Percentiles rank a stretch among this genome's conserved stretches.
These are phyloP conservation scores for Rhincodon typus DNA, from an alignment of 2,797 vertebrate species.

Conservation along the genomic window DNA sequence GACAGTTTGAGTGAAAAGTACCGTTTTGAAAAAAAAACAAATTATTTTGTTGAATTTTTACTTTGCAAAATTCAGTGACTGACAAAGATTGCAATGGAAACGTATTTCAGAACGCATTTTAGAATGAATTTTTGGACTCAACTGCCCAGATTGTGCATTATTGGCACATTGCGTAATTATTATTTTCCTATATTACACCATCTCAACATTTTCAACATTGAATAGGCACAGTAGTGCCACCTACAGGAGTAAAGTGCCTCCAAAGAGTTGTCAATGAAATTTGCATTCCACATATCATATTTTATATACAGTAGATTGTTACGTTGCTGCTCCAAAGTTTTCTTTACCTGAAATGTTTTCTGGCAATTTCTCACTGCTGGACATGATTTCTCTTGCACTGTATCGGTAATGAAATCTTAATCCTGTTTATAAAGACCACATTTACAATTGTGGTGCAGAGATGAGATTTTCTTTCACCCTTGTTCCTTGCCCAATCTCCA, in stretches of 20 bases:
- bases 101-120: not conserved
- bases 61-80: not conserved
- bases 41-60: not conserved
- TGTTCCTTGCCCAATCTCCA: not conserved
- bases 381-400: not conserved
- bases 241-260: not conserved
- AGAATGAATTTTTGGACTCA: not conserved
- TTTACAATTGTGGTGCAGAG: not conserved
- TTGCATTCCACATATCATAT: not conserved
- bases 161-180: not conserved
- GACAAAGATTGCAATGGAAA: not conserved
- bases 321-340: not conserved
- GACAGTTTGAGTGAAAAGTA: not conserved
- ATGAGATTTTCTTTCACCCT: not conserved
- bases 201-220: not conserved
- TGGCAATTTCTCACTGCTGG: not conserved
- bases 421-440: not conserved
- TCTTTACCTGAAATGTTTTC: not conserved
- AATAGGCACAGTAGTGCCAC: not conserved
- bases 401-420: slow-evolving; percentile 3
- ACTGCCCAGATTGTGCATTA: not conserved
- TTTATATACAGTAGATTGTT: not conserved
- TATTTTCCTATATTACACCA: not conserved
- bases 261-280: not conserved
- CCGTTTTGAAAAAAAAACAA: not conserved